Evolutionary conservation across 2,113 vertebrate genomes (phyloP).

Genomic region (Channa maculata): DNA sequence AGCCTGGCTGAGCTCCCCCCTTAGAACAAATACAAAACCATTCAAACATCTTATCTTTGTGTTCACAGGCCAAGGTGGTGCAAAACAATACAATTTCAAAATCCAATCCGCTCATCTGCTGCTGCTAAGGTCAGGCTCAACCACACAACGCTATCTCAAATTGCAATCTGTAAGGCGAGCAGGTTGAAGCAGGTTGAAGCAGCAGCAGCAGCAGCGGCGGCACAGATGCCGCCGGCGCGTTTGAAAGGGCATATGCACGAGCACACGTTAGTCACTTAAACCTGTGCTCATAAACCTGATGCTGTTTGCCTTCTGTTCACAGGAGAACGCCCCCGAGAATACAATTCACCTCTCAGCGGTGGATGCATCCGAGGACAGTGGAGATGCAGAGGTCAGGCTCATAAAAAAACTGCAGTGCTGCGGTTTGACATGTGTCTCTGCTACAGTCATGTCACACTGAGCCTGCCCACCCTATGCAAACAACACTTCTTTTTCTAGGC

Average conservation of each 20-base stretch:
- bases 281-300: constrained; percentile 53
- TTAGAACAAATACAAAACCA: constrained; percentile 20
- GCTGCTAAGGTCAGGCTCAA: constrained; percentile 23
- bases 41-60: constrained; percentile 45
- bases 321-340: constrained; percentile 3
- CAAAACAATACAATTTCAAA: constrained; percentile 32
- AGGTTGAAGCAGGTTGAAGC: constrained; percentile 4
- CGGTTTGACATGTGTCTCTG: constrained; percentile 29
- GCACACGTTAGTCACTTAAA: constrained; percentile 29
- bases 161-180: constrained; percentile 51
- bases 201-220: constrained; percentile 12
- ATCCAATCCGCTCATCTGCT: constrained; percentile 12
- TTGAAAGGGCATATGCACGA: constrained; percentile 52
- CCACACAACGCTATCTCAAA: constrained; percentile 27
- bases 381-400: constrained; percentile 35
- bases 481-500: constrained; percentile 13
- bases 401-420: constrained; percentile 9
- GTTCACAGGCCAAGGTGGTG: constrained; percentile 33
- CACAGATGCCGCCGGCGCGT: constrained; percentile 30
- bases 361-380: neutral
- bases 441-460: neutral
- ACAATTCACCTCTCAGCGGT: constrained; percentile 25
- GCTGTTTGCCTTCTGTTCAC: constrained; percentile 22
- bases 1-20: neutral
- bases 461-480: constrained; percentile 39